phyloP scores from a whole-genome alignment of 2,888 invertebrate genomes.

The Shargacucullia verbasci region DNA sequence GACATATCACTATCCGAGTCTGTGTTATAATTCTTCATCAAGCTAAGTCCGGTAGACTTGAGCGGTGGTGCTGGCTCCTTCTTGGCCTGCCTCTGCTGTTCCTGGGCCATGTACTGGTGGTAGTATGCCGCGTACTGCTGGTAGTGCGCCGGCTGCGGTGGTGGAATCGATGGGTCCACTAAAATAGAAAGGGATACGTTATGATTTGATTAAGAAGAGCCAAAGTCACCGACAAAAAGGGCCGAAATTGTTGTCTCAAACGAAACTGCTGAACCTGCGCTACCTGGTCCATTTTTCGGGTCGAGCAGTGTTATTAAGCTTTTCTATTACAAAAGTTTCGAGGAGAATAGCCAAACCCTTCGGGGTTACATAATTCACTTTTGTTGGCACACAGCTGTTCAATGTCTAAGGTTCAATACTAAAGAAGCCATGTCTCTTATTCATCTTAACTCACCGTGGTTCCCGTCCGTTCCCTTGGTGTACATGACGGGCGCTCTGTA shows the following conservation, averaged over 20 bases:
- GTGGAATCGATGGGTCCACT: constrained; percentile 43
- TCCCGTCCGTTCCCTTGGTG: constrained; percentile 48
- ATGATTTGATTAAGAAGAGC: too few species aligned
- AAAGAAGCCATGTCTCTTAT: too few species aligned
- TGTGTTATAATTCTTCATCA: constrained; percentile 89
- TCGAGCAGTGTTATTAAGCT: too few species aligned
- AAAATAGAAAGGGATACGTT: constrained; percentile 3
- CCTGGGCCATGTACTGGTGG: constrained; percentile 64
- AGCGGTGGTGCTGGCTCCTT: constrained; percentile 48
- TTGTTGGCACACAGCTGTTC: too few species aligned
- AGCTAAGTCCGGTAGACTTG: constrained; percentile 82
- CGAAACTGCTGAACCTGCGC: too few species aligned
- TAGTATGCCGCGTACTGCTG: constrained; percentile 71
- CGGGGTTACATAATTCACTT: too few species aligned
- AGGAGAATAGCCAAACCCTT: too few species aligned
- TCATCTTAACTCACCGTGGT: constrained; percentile 37
- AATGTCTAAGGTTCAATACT: too few species aligned
- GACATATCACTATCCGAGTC: constrained; percentile 83
- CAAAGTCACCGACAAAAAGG: too few species aligned
- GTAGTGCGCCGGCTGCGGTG: constrained; percentile 42
- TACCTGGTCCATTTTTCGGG: too few species aligned
- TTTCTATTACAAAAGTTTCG: too few species aligned
- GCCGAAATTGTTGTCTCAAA: too few species aligned
- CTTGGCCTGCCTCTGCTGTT: constrained; percentile 36
- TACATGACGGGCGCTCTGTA: constrained; percentile 79